phyloP scores from a whole-genome alignment of 2,113 vertebrate genomes.

The Pithys albifrons region DNA sequence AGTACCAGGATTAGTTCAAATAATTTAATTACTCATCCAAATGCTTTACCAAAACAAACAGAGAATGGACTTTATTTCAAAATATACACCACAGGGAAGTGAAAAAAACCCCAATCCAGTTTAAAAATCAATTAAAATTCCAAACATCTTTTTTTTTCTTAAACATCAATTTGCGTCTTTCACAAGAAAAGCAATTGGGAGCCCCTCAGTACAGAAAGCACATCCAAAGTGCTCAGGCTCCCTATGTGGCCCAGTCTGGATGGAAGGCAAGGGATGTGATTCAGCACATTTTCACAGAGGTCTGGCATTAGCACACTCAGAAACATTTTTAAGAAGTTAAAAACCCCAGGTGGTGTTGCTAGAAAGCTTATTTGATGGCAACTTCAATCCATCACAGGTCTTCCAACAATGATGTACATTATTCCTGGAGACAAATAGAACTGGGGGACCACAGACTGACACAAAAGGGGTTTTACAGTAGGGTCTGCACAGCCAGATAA shows the following conservation, averaged over 20 bases:
- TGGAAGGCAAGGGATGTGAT: not conserved
- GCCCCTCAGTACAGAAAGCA: not conserved
- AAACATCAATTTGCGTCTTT: not conserved
- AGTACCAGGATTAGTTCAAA: not conserved
- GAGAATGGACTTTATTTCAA: conserved; percentile 16
- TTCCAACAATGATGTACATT: not conserved
- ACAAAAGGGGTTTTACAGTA: not conserved
- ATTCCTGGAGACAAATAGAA: not conserved
- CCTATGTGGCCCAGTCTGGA: not conserved
- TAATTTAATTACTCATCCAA: not conserved
- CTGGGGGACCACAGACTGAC: not conserved
- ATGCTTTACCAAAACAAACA: not conserved
- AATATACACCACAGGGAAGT: not conserved
- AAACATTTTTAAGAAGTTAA: not conserved
- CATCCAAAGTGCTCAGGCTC: not conserved
- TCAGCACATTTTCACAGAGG: not conserved
- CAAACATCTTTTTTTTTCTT: not conserved
- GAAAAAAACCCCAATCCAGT: not conserved
- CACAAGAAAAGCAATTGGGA: not conserved
- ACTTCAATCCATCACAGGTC: not conserved
- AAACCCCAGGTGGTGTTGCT: not conserved
- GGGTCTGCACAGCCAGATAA: not conserved
- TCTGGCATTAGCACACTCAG: not conserved
- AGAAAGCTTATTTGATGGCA: not conserved
- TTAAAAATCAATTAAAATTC: conserved; percentile 20